A percentile compares a stretch with the other conserved stretches of the same genome.
phyloP scores from a whole-genome alignment of 2,888 invertebrate genomes.

The Hypena proboscidalis region DNA sequence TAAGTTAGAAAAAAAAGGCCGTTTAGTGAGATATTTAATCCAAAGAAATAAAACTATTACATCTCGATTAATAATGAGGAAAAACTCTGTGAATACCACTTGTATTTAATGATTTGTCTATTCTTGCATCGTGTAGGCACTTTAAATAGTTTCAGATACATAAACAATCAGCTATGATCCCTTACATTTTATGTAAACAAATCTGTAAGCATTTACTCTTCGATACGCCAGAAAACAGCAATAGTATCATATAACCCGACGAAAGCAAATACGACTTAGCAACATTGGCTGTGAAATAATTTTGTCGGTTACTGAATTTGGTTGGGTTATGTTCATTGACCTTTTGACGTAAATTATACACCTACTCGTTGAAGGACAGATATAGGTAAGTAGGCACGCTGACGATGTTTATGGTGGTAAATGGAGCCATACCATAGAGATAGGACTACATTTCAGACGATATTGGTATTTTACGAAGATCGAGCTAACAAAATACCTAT shows the following conservation, averaged over 20 bases:
- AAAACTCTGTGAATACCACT: too few species aligned
- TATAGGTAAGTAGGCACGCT: conserved; percentile 36
- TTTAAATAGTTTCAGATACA: conserved; percentile 19
- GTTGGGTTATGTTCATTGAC: conserved; percentile 63
- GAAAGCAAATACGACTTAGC: conserved; percentile 23
- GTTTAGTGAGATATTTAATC: too few species aligned
- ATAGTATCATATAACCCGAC: conserved; percentile 51
- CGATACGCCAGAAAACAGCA: conserved; percentile 44
- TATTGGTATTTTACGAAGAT: too few species aligned
- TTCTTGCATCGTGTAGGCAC: not conserved
- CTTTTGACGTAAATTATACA: conserved; percentile 48
- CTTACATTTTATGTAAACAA: conserved; percentile 40
- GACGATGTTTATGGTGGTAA: conserved; percentile 23
- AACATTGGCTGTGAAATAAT: not conserved
- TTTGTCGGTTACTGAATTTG: conserved; percentile 32
- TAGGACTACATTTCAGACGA: too few species aligned
- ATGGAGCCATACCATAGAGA: conserved; percentile 11
- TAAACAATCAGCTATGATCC: conserved; percentile 32
- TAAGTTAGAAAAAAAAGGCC: too few species aligned
- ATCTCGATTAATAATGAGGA: too few species aligned
- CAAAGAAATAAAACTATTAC: too few species aligned
- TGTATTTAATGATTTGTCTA: too few species aligned
- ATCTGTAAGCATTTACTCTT: conserved; percentile 37
- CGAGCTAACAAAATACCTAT: too few species aligned
- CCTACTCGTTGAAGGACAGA: conserved; percentile 34